Conservation (phyloP, 2,113 vertebrate genomes). For the Crotalus tigris region DNA sequence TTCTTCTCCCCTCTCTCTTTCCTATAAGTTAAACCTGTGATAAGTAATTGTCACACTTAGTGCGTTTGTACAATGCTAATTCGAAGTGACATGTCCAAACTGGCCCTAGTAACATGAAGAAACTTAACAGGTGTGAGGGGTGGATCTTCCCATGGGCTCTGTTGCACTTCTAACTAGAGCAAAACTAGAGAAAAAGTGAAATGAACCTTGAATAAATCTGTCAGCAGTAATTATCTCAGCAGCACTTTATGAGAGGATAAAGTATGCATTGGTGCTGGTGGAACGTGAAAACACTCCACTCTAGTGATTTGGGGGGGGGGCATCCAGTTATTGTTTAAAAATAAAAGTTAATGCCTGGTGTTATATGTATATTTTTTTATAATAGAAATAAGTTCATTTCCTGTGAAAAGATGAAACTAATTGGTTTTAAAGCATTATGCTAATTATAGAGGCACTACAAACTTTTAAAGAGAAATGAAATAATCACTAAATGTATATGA, state of each 20-base stretch:
- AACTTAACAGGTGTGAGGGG: constrained; percentile 86
- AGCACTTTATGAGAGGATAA: constrained; percentile 75
- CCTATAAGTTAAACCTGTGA: constrained; percentile 73
- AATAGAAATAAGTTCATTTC: constrained; percentile 59
- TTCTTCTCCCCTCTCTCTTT: constrained; percentile 45
- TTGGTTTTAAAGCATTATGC: constrained; percentile 31
- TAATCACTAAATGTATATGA: constrained; percentile 21
- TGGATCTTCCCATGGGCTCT: constrained; percentile 77
- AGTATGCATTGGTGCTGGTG: constrained; percentile 76
- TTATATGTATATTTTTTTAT: constrained; percentile 34
- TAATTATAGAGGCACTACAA: constrained; percentile 42
- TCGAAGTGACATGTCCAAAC: constrained; percentile 77
- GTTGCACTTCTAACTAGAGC: constrained; percentile 78
- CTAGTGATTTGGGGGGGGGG: constrained; percentile 53
- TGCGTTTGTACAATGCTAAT: constrained; percentile 74
- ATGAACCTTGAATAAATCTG: constrained; percentile 92
- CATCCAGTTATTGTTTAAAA: constrained; percentile 68
- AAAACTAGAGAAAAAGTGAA: constrained; percentile 84
- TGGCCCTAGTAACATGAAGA: constrained; percentile 77
- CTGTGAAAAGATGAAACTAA: constrained; percentile 53
- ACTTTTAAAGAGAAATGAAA: constrained; percentile 26
- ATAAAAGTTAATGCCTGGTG: constrained; percentile 66
- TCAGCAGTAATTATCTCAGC: constrained; percentile 97
- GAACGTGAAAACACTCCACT: constrained; percentile 70
- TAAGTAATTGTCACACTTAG: constrained; percentile 83